Conservation (phyloP, 2,797 vertebrate species). For the Catamblyrhynchus diadema region DNA sequence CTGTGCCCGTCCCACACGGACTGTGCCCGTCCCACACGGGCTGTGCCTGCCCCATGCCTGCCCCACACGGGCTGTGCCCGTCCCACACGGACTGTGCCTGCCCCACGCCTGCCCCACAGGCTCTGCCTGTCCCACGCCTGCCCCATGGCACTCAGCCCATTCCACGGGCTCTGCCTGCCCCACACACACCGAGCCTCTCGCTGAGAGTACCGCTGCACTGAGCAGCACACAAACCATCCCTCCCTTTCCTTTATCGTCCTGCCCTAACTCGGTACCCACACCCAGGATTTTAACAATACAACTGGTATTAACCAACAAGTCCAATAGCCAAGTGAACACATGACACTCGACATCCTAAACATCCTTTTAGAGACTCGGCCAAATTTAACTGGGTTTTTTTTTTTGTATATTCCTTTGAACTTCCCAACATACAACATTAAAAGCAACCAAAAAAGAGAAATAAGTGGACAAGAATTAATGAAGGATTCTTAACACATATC, state of each 20-base stretch:
- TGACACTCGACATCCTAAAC: background rate
- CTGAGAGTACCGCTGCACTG: background rate
- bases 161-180: no score
- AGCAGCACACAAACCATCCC: background rate
- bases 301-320: constrained; percentile 52
- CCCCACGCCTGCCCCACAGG: no score
- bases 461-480: constrained; percentile 86
- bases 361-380: background rate
- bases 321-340: background rate
- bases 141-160: background rate
- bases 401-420: background rate
- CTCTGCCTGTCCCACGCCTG: no score
- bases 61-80: no score
- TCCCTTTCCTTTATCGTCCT: accelerated
- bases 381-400: background rate
- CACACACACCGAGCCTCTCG: background rate
- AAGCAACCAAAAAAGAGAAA: constrained; percentile 75
- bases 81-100: no score
- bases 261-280: background rate
- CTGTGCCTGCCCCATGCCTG: no score
- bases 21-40: no score
- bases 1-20: no score
- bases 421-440: background rate
- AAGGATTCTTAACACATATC: constrained; percentile 95
- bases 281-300: background rate